Conservation (phyloP, 1,140 invertebrate genomes). For the Xylocopa sonorina region DNA sequence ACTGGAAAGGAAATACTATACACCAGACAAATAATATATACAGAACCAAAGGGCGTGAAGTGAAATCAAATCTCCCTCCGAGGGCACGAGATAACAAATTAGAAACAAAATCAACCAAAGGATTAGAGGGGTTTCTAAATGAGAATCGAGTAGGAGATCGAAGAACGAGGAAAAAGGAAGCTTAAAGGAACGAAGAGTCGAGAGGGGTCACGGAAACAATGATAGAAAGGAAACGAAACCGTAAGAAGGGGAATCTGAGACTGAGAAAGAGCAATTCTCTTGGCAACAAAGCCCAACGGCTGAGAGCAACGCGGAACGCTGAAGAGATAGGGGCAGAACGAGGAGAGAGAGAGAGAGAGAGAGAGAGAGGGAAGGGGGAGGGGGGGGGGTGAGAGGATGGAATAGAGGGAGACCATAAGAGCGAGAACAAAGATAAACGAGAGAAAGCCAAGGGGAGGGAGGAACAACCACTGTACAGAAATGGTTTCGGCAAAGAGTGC, state of each 20-base stretch:
- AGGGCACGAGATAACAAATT: conserved; percentile 69
- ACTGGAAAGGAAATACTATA: too few species aligned
- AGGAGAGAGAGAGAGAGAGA: conserved; percentile 12
- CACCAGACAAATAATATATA: too few species aligned
- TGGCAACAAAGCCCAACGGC: conserved; percentile 7
- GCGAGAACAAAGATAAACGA: conserved; percentile 34
- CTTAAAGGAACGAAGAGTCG: not conserved
- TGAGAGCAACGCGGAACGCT: not conserved
- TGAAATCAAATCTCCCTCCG: not conserved
- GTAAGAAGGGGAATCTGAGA: not conserved
- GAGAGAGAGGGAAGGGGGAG: too few species aligned
- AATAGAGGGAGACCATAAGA: conserved; percentile 18
- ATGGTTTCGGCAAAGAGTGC: conserved; percentile 69
- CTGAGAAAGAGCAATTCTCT: not conserved
- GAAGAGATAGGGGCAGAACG: not conserved
- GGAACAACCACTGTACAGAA: conserved; percentile 59
- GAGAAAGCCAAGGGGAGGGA: conserved; percentile 42
- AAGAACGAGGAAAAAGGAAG: not conserved
- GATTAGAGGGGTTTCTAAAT: not conserved
- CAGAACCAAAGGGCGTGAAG: not conserved
- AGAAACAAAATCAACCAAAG: conserved; percentile 49
- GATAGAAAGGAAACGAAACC: conserved; percentile 3
- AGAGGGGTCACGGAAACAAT: conserved; percentile 4
- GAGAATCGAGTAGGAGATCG: not conserved
- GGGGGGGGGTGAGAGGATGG: too few species aligned